Base-by-base conservation (phyloP, 2,113 vertebrate species). In the Menidia beryllina region DNA sequence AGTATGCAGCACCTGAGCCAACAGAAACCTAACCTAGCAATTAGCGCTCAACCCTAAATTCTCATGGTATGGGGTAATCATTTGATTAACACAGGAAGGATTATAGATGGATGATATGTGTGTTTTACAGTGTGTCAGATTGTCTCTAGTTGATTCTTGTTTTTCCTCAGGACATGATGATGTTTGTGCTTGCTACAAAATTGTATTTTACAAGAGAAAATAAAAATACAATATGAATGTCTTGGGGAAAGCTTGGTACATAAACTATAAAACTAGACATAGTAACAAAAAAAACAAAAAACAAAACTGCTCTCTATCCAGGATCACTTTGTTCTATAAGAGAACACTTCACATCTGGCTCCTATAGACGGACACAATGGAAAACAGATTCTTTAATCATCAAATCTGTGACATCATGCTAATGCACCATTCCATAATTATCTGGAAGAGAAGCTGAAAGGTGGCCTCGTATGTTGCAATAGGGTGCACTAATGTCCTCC, bases 21-120 rank as follows among this genome's bases (percentile, higher is more conserved):
- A 93, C 82, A 86, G 81, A 88, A 90, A 88, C 85, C 87, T 81
- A 79, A 92, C 89, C 91, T 81, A 75, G 80, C 84, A 92, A 92
- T 92, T 92, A 91, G 77, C 58, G 27, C 80, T 67, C 45, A 83
- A 83, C 82, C 88, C 55, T 21, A 65, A 86, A 90, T 92, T 92
- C 88, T 88, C 60, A 48, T 76, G 85, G 82, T 82, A 85, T 87
- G 77, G 86, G 69, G 87, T 89, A 92, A 91, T 90, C 77, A 82
- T 89, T 89, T 90, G 86, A 92, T 92, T 91, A 87, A 87, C 85
- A 72, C 79, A 74, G 69, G 76, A 86, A 84, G 86, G 89, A 87
- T 91, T 91, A 75, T 83, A 81, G 69, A 75, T 70, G 53, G 75
- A 87, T 91, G 88, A 91, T 89, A 79, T 90, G 86, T 88, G 82